Base-by-base conservation (phyloP, 1,140 invertebrate species). In the Drosophila varians region DNA sequence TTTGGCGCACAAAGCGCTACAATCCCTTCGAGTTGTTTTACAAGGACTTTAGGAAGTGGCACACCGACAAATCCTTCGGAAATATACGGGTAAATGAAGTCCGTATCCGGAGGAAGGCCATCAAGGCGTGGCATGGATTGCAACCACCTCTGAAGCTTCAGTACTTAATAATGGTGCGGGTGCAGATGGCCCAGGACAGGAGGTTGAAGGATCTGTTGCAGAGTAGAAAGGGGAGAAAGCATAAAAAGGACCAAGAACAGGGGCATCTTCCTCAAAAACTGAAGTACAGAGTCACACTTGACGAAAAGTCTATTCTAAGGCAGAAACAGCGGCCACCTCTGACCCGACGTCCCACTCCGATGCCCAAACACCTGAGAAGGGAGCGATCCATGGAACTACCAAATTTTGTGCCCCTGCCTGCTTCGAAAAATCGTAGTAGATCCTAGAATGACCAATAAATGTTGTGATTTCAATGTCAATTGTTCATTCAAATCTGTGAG, bases 401-500 rank as follows among this genome's bases (percentile, higher is more conserved):
- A 2, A 12, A 38, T 6, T 38, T 38, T 7, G 12, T 38, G 7
- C 36, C 36, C 36, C 7, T 38, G 1, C 36, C 36, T 12, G 0
- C 16, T 5, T 1, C 3, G 6, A 11, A 4, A 31, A 3, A 31
- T 11, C 11, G 11, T 11, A 1, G 8, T 31, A 31, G 12, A 16
- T 9, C 3, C 12, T 7, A 7, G n/a, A 1, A 38, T 14, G 0
- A 7, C n/a, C 7, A 12, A 38, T 16, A 38, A 38, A 14, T 14
- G 12, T 12, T 36, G 5, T n/a, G n/a, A 12, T 36, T 36, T 36
- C 34, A 14, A n/a, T 6, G 12, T 0, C 1, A 26, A 68, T 68
- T 40, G 46, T 19, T 34, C 34, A 66, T 68, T 68, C 34, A 51
- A 8, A 26, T 3, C 8, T 19, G n/a, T 21, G 1, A 26, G 46